Base-by-base conservation (phyloP, 2,797 vertebrate species). In the Siniperca obscura region DNA sequence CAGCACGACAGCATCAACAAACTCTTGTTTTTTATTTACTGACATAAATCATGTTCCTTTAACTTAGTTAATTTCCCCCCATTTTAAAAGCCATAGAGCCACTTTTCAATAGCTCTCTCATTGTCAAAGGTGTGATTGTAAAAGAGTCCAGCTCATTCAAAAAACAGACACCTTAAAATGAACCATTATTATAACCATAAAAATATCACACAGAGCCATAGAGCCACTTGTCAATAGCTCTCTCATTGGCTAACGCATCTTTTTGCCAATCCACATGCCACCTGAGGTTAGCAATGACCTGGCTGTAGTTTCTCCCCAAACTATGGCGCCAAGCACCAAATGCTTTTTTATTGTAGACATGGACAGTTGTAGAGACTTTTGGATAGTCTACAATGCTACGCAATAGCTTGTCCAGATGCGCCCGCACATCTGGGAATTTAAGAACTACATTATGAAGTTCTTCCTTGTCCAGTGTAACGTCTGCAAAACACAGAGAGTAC, bases 191-290 rank as follows among this genome's bases (percentile, higher is more conserved):
- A 68, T 9, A 44, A 38, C 1, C 36, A n/a, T 38, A 38, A 53
- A 77, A 69, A 50, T 6, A 65, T 90, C 72, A 80, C 19, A 66
- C 72, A 65, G 76, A 85, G 64, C 61, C 82, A 74, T 78, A 22
- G 7, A 99, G 96, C 98, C 98, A 99, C 27, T 80, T 89, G 0
- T 97, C 89, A 86, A 99, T 96, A 30, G 96, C 96, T 85, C 76
- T 92, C 88, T 98, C 95, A 2, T 97, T 96, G 65, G 89, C 92
- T 59, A 82, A 76, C 0, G 78, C 91, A 78, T 97, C 90, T 86
- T 96, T 96, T 84, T 97, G 94, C 98, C 98, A 99, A 90, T 98
- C 97, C 21, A 94, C 75, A 89, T 98, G 96, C 98, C 98, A 99
- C 75, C 98, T 95, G 55, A 99, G 97, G 83, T 96, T 96, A 30